Conservation (phyloP, 1,140 invertebrate genomes). For the Calephelis virginiensis region DNA sequence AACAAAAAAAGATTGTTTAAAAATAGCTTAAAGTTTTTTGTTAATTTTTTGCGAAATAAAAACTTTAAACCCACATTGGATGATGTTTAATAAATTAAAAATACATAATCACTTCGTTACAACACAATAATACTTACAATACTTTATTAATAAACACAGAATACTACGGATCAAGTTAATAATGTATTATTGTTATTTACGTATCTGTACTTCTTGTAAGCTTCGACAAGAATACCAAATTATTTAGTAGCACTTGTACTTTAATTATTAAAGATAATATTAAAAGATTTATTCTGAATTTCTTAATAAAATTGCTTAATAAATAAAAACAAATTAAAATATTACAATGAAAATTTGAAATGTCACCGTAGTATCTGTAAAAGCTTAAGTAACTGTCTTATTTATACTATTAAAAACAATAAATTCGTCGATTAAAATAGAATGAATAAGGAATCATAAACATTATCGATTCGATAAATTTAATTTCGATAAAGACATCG, state of each 20-base stretch:
- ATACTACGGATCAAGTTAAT: neutral
- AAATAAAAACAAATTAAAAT: slow-evolving; percentile 2
- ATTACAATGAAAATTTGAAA: neutral
- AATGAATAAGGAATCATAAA: slow-evolving; percentile 8
- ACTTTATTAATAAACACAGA: slow-evolving; percentile 6
- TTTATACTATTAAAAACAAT: slow-evolving; percentile 8
- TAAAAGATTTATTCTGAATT: neutral
- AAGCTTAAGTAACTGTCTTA: slow-evolving; percentile 28
- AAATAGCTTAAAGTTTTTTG: neutral
- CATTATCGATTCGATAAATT: slow-evolving; percentile 24
- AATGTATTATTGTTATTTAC: neutral
- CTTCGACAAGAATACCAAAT: neutral
- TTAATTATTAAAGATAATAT: no score
- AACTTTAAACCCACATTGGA: neutral
- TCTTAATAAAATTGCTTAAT: neutral
- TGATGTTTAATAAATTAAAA: neutral
- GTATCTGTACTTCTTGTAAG: neutral
- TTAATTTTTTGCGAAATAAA: neutral
- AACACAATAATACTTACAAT: neutral
- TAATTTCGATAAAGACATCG: slow-evolving; percentile 25
- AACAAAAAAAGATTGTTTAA: neutral
- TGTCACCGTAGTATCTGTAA: slow-evolving; percentile 13
- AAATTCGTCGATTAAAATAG: slow-evolving; percentile 8
- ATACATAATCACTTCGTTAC: neutral
- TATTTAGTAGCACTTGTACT: no score